phyloP scores from a whole-genome alignment of 2,797 vertebrate species.

The Scolopax bukidnonensis region DNA sequence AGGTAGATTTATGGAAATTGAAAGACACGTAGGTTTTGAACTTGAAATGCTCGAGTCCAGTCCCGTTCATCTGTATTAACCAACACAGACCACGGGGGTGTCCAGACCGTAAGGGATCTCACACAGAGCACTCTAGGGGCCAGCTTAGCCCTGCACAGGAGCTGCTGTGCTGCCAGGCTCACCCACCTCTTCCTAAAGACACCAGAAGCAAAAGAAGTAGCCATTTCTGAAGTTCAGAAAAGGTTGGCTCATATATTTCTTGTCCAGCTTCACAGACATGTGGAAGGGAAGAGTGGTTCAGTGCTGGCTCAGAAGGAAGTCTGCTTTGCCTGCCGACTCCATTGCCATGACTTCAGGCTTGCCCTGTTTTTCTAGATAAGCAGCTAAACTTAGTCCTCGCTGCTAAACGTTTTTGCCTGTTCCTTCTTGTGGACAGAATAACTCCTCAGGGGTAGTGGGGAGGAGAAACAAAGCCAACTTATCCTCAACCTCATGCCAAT shows the following conservation, averaged over 20 bases:
- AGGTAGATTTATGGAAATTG: background rate
- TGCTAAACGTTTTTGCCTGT: background rate
- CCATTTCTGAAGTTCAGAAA: background rate
- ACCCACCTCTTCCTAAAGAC: background rate
- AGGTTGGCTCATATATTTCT: background rate
- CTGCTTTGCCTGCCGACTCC: background rate
- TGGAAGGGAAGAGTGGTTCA: background rate
- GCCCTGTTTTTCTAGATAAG: conserved; percentile 60
- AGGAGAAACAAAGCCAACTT: conserved; percentile 32
- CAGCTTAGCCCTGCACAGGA: background rate
- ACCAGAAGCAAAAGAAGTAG: background rate
- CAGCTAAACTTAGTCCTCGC: conserved; percentile 17
- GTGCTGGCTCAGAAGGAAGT: background rate
- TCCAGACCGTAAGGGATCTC: background rate
- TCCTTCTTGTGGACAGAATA: background rate
- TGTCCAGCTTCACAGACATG: background rate
- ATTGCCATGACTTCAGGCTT: conserved; percentile 25
- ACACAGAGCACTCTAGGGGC: accelerated
- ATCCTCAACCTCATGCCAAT: background rate
- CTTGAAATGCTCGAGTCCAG: background rate
- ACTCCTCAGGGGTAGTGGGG: background rate
- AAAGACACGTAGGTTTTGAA: background rate
- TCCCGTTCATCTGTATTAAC: background rate
- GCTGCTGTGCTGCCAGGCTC: background rate
- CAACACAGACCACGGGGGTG: background rate